Conservation (phyloP, 2,113 vertebrate genomes). For the Pipra filicauda region DNA sequence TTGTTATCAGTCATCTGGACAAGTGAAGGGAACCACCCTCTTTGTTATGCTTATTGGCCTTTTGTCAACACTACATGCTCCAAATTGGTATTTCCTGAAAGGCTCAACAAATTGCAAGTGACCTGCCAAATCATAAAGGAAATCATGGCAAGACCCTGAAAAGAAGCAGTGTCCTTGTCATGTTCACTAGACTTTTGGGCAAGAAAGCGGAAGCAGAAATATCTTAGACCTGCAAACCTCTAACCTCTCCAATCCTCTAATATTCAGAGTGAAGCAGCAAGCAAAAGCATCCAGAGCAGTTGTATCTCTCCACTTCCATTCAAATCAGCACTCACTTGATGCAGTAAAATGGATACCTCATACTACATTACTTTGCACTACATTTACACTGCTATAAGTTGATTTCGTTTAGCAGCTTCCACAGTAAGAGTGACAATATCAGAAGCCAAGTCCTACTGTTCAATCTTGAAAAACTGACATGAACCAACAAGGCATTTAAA, state of each 20-base stretch:
- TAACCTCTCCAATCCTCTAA: background rate
- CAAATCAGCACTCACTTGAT: background rate
- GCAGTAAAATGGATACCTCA: background rate
- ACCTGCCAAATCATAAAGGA: slow-evolving; percentile 19
- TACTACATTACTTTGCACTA: background rate
- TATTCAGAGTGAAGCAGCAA: background rate
- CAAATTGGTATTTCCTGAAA: slow-evolving; percentile 63
- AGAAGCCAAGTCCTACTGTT: background rate
- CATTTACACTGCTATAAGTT: accelerated
- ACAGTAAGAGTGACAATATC: background rate
- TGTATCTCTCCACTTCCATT: background rate
- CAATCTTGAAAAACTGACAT: background rate
- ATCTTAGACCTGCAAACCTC: background rate
- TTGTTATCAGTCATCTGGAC: slow-evolving; percentile 66
- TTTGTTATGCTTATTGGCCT: slow-evolving; percentile 71
- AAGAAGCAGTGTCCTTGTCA: background rate
- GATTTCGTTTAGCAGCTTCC: background rate
- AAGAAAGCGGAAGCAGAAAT: background rate
- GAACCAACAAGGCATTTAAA: background rate
- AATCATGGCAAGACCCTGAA: background rate
- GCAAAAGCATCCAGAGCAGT: background rate
- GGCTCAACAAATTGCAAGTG: slow-evolving; percentile 61
- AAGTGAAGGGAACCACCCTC: slow-evolving; percentile 65
- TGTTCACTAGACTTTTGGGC: background rate
- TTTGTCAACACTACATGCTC: slow-evolving; percentile 54